Conservation (phyloP, 2,113 vertebrate species). For the Paramormyrops kingsleyae region DNA sequence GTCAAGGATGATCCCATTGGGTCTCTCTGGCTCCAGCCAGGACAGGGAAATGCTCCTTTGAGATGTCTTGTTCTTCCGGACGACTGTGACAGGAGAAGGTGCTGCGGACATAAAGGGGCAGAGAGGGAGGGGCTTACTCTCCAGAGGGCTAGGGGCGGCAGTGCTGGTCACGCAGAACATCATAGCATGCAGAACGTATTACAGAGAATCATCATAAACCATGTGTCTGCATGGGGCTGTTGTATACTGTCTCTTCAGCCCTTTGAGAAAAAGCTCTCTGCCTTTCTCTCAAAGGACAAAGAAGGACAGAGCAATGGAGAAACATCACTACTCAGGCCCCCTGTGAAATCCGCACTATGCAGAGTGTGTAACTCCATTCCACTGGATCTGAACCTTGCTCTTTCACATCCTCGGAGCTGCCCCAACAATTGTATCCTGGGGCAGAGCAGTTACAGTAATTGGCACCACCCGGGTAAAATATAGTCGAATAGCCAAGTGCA, state of each 20-base stretch:
- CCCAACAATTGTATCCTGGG: neutral
- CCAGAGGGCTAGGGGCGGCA: neutral
- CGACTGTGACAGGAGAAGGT: slow-evolving; percentile 80
- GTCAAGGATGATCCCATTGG: slow-evolving; percentile 96
- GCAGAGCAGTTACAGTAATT: neutral
- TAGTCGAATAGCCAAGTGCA: neutral
- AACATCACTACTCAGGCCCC: too few species aligned
- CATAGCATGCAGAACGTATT: slow-evolving; percentile 1
- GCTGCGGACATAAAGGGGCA: slow-evolving; percentile 58
- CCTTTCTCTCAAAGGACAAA: too few species aligned
- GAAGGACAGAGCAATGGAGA: neutral
- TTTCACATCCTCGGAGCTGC: neutral
- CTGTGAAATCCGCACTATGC: neutral
- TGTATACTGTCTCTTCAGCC: neutral
- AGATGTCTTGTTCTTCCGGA: slow-evolving; percentile 87
- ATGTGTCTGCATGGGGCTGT: neutral
- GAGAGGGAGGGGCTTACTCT: slow-evolving; percentile 17
- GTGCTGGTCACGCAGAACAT: neutral
- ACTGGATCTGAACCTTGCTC: neutral
- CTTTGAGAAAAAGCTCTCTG: neutral
- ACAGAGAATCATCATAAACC: neutral
- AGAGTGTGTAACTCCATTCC: neutral
- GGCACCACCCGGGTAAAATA: neutral
- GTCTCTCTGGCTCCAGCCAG: slow-evolving; percentile 91
- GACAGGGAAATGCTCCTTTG: slow-evolving; percentile 87